Evolutionary conservation across 2,888 invertebrate species (phyloP).

Genomic region (Hydroisotoma schaefferi): DNA sequence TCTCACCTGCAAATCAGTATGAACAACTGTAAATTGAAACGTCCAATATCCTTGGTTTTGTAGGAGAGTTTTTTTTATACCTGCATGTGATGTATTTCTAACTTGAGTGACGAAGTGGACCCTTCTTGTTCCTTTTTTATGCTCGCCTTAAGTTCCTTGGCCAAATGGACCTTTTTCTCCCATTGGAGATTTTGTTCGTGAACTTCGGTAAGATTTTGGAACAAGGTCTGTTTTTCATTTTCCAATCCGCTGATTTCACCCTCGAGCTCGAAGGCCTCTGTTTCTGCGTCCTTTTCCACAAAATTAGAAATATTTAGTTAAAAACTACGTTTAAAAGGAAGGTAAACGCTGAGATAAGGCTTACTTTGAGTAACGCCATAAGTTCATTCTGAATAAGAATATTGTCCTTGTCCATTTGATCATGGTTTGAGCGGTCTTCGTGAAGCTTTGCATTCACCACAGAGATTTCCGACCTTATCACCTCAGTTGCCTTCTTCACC

Average conservation of each 20-base stretch:
- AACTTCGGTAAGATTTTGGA: constrained; percentile 60
- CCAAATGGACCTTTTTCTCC: constrained; percentile 73
- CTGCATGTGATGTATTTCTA: constrained; percentile 47
- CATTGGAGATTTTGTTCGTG: constrained; percentile 64
- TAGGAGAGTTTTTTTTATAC: too few species aligned
- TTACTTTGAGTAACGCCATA: constrained; percentile 55
- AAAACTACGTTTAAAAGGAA: neutral
- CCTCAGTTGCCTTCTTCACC: constrained; percentile 61
- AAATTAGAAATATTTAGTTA: neutral
- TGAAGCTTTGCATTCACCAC: constrained; percentile 60
- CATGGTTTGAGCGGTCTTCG: constrained; percentile 58
- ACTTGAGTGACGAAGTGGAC: constrained; percentile 34
- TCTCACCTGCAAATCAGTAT: constrained; percentile 51
- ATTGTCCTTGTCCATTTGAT: constrained; percentile 59
- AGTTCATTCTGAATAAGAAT: constrained; percentile 58
- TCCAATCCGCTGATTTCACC: constrained; percentile 65
- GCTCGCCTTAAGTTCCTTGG: constrained; percentile 67
- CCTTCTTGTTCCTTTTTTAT: constrained; percentile 60
- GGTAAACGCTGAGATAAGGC: constrained; percentile 5
- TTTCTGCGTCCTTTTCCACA: constrained; percentile 62
- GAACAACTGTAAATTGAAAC: neutral
- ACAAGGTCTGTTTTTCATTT: constrained; percentile 63
- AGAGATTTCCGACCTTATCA: constrained; percentile 61
- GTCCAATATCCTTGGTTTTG: neutral
- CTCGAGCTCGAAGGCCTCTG: constrained; percentile 64